phyloP scores from a whole-genome alignment of 2,888 invertebrate species.

The Eulithis prunata region DNA sequence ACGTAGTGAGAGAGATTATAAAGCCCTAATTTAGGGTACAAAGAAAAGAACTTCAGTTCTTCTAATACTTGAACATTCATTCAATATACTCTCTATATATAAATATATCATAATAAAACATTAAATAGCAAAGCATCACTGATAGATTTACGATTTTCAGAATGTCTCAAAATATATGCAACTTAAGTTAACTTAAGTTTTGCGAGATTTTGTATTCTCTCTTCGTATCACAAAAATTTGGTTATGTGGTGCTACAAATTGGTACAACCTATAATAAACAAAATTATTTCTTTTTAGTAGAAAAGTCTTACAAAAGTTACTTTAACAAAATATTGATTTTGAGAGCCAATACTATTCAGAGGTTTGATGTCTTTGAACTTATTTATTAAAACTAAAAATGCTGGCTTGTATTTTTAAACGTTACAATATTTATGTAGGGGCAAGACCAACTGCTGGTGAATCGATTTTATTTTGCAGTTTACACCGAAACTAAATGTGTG shows the following conservation, averaged over 20 bases:
- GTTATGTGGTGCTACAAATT: neutral
- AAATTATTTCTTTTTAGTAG: neutral
- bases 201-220: neutral
- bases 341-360: slow-evolving; percentile 21
- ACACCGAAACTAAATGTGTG: no score
- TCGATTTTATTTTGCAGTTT: no score
- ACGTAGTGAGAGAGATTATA: slow-evolving; percentile 77
- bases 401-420: slow-evolving; percentile 11
- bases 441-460: no score
- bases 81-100: slow-evolving; percentile 50
- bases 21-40: slow-evolving; percentile 85
- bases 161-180: slow-evolving; percentile 3
- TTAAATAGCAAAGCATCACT: slow-evolving; percentile 31
- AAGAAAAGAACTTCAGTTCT: slow-evolving; percentile 81
- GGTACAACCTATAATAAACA: no score
- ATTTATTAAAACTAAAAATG: slow-evolving; percentile 28
- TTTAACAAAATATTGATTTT: neutral
- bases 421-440: no score
- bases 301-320: neutral
- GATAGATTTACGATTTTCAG: slow-evolving; percentile 1
- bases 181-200: neutral
- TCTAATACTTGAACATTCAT: slow-evolving; percentile 77
- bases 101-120: slow-evolving; percentile 46
- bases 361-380: slow-evolving; percentile 26
- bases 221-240: neutral